Evolutionary conservation across 1,140 invertebrate species (phyloP).

Genomic region (Laupala kohalensis): DNA sequence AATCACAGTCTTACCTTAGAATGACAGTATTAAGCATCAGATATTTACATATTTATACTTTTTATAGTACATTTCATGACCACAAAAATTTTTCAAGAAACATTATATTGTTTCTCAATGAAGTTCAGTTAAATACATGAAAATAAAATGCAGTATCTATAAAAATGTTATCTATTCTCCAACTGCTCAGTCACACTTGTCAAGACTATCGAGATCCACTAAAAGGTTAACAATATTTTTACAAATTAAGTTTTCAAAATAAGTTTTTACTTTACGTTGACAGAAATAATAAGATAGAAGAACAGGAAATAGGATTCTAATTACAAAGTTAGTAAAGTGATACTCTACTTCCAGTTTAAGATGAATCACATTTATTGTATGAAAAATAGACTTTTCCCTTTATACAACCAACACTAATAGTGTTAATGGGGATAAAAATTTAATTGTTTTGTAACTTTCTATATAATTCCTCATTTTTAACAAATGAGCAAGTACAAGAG

Average conservation of each 20-base stretch:
- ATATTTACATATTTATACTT: not conserved
- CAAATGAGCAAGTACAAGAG: not conserved
- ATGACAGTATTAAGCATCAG: not conserved
- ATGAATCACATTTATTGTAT: not conserved
- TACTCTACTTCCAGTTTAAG: not conserved
- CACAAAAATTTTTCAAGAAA: not conserved
- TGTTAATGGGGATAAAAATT: not conserved
- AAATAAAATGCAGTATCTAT: not conserved
- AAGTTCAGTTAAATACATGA: not conserved
- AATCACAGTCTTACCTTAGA: slow-evolving; percentile 5
- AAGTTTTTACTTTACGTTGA: not conserved
- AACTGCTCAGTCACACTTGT: not conserved
- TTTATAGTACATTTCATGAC: not conserved
- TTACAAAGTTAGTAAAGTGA: not conserved
- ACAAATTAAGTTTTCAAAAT: not conserved
- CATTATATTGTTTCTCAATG: not conserved
- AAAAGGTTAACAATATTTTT: not conserved
- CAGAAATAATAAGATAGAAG: not conserved
- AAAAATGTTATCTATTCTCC: not conserved
- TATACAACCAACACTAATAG: not conserved
- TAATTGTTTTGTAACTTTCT: not conserved
- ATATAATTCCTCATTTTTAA: not conserved
- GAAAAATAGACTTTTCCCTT: not conserved
- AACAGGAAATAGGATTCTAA: no score
- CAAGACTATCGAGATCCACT: not conserved